phyloP scores from a whole-genome alignment of 2,797 vertebrate species.

The Lepilemur ruficaudatus region DNA sequence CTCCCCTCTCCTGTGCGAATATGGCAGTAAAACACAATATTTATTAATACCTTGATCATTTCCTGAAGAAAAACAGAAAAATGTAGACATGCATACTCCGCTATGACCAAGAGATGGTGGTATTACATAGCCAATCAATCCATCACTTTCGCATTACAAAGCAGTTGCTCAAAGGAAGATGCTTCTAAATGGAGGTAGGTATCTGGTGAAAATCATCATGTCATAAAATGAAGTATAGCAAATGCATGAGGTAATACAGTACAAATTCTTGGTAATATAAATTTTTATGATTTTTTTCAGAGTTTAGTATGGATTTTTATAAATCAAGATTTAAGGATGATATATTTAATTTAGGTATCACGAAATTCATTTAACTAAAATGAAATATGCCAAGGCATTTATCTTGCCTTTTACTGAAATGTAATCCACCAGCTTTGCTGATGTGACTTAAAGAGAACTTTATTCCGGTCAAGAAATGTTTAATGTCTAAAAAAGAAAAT shows the following conservation, averaged over 20 bases:
- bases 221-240: not conserved
- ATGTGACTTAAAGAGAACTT: not conserved
- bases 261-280: not conserved
- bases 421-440: not conserved
- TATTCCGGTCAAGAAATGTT: not conserved
- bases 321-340: not conserved
- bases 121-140: not conserved
- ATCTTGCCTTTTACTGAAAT: not conserved
- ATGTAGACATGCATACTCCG: not conserved
- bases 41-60: not conserved
- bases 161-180: not conserved
- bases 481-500: not conserved
- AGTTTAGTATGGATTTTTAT: not conserved
- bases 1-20: too few relatives aligned
- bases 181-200: not conserved
- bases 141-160: not conserved
- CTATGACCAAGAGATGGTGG: conserved; percentile 35
- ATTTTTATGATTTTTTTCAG: not conserved
- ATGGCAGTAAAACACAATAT: not conserved
- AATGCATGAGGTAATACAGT: not conserved
- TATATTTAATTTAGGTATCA: not conserved
- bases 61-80: not conserved
- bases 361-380: not conserved
- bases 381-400: not conserved
- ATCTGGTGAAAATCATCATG: not conserved